These are phyloP conservation scores for Heterohyrax brucei DNA, from an alignment of 2,797 vertebrate species.

Conservation along the genomic window DNA sequence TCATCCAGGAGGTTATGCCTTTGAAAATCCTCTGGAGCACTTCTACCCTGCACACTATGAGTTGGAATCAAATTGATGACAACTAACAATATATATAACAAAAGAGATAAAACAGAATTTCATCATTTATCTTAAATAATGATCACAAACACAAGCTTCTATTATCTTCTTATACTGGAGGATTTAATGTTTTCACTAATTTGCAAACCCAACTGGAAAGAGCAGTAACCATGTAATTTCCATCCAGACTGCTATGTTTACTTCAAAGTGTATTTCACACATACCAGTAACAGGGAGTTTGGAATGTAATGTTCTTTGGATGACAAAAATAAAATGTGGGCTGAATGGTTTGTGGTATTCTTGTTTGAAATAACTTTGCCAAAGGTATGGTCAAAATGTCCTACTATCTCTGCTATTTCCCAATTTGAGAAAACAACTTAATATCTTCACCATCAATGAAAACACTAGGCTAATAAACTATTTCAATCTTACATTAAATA, in stretches of 20 bases:
- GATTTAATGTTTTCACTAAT: not conserved
- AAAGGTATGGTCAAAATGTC: conserved; percentile 67
- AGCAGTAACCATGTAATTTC: not conserved
- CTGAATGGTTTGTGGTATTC: conserved; percentile 65
- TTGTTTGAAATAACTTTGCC: conserved; percentile 61
- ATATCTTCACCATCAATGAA: conserved; percentile 58
- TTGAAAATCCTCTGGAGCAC: not conserved
- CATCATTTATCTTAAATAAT: not conserved
- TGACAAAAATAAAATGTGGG: conserved; percentile 67
- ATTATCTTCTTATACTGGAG: not conserved
- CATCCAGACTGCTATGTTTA: conserved; percentile 5
- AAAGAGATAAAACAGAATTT: conserved; percentile 19
- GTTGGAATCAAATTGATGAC: not conserved
- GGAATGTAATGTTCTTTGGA: conserved; percentile 46
- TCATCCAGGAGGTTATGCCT: not conserved
- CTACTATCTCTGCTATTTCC: conserved; percentile 23
- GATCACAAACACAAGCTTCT: not conserved
- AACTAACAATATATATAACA: not conserved
- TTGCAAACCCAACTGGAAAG: not conserved
- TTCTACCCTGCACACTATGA: not conserved
- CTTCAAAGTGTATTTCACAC: conserved; percentile 2
- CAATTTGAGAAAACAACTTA: conserved; percentile 71
- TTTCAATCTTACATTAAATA: conserved; percentile 39
- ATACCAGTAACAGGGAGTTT: conserved; percentile 3
- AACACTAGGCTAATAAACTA: not conserved